Evolutionary conservation across 2,888 invertebrate genomes (phyloP).

Genomic region (Nephrotoma guestfalica): DNA sequence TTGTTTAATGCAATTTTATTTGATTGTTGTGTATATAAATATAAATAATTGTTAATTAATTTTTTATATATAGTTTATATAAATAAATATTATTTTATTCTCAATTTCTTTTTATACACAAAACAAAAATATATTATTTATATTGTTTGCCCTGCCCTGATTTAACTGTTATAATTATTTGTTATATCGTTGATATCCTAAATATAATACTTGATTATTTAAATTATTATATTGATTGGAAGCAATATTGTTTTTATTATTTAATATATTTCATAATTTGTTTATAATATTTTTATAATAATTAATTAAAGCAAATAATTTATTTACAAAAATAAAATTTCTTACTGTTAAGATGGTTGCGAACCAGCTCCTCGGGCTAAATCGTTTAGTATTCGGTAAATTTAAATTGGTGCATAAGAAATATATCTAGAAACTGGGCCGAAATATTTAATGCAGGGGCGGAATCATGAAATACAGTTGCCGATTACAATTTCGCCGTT

Average conservation of each 20-base stretch:
- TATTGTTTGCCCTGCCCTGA: neutral
- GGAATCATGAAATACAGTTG: too few relatives aligned
- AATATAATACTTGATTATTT: neutral
- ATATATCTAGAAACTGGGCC: too few relatives aligned
- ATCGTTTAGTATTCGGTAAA: too few relatives aligned
- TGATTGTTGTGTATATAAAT: neutral
- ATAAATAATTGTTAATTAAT: neutral
- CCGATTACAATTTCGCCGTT: too few relatives aligned
- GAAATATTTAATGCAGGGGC: too few relatives aligned
- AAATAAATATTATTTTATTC: neutral
- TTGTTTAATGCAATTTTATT: neutral
- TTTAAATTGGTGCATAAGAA: too few relatives aligned
- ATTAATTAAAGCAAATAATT: neutral
- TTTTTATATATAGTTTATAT: neutral
- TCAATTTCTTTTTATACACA: neutral
- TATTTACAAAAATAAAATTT: neutral
- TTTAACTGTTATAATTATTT: neutral
- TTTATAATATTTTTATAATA: neutral
- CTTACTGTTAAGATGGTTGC: neutral
- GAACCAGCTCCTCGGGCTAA: too few relatives aligned
- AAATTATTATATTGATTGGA: neutral
- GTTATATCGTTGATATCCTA: neutral
- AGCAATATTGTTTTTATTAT: neutral
- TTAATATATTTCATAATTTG: neutral
- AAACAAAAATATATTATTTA: neutral